phyloP scores from a whole-genome alignment of 2,888 invertebrate species.

The Drosophila neoperkinsi region DNA sequence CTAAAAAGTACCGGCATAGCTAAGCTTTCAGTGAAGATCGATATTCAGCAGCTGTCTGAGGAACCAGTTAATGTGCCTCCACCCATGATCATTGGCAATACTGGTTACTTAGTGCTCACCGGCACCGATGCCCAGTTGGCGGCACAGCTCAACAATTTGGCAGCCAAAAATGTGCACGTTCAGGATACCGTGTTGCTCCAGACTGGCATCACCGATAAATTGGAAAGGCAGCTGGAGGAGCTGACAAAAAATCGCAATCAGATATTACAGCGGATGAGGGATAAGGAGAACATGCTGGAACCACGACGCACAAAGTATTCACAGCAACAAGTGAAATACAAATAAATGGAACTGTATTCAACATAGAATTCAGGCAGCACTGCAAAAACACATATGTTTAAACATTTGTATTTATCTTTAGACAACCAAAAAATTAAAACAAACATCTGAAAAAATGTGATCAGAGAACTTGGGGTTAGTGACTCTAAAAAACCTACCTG shows the following conservation, averaged over 20 bases:
- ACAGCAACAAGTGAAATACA: constrained; percentile 27
- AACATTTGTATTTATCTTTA: not conserved
- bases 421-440: not conserved
- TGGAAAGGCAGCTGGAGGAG: constrained; percentile 44
- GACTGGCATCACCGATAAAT: constrained; percentile 21
- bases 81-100: constrained; percentile 33
- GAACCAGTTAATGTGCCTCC: not conserved
- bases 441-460: not conserved
- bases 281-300: constrained; percentile 34
- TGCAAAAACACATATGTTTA: not conserved
- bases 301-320: not conserved
- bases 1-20: not conserved
- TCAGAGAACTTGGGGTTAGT: not conserved
- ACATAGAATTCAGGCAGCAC: not conserved
- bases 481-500: not conserved
- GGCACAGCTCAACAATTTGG: constrained; percentile 38
- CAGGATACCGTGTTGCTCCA: constrained; percentile 18
- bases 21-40: not conserved
- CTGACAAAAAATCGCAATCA: constrained; percentile 24
- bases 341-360: constrained; percentile 14
- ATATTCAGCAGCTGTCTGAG: not conserved
- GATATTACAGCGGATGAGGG: constrained; percentile 41
- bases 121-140: constrained; percentile 48
- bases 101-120: constrained; percentile 58
- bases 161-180: constrained; percentile 8